Evolutionary conservation across 2,797 vertebrate species (phyloP).

Genomic region (Benthosema pterotum): DNA sequence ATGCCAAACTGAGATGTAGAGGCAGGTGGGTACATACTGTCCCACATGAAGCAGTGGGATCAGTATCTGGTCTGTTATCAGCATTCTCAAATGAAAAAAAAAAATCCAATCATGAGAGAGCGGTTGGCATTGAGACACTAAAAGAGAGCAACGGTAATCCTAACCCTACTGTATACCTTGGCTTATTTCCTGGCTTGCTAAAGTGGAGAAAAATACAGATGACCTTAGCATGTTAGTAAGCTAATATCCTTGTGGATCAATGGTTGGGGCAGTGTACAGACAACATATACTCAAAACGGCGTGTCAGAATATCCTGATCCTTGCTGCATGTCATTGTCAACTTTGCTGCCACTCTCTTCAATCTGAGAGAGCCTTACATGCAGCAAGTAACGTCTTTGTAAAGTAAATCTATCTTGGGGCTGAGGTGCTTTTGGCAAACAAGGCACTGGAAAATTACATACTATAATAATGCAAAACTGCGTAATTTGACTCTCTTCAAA

Average conservation of each 20-base stretch:
- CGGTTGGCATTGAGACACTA: conserved; percentile 64
- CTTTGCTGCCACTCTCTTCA: conserved; percentile 36
- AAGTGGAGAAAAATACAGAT: conserved; percentile 4
- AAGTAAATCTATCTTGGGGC: conserved; percentile 51
- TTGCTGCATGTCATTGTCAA: conserved; percentile 47
- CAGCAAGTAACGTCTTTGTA: conserved; percentile 53
- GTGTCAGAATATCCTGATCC: conserved; percentile 22
- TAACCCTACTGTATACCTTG: conserved; percentile 12
- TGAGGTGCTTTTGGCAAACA: conserved; percentile 49
- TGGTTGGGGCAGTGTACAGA: conserved; percentile 2
- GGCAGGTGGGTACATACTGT: conserved; percentile 31
- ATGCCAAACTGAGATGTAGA: conserved; percentile 35
- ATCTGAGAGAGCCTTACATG: conserved; percentile 49
- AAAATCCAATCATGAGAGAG: conserved; percentile 33
- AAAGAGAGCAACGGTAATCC: conserved; percentile 60
- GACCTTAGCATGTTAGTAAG: conserved; percentile 23
- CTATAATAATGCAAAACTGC: conserved; percentile 47
- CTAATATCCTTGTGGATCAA: conserved; percentile 26
- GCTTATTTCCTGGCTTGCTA: conserved; percentile 20
- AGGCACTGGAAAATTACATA: conserved; percentile 41
- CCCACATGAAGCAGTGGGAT: conserved; percentile 50
- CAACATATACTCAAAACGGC: conserved; percentile 28
- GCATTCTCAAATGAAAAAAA: conserved; percentile 55
- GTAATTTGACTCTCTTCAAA: conserved; percentile 34
- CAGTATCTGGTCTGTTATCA: conserved; percentile 54